phyloP scores from a whole-genome alignment of 2,888 invertebrate genomes.

The Zygothrica quintamaculata region DNA sequence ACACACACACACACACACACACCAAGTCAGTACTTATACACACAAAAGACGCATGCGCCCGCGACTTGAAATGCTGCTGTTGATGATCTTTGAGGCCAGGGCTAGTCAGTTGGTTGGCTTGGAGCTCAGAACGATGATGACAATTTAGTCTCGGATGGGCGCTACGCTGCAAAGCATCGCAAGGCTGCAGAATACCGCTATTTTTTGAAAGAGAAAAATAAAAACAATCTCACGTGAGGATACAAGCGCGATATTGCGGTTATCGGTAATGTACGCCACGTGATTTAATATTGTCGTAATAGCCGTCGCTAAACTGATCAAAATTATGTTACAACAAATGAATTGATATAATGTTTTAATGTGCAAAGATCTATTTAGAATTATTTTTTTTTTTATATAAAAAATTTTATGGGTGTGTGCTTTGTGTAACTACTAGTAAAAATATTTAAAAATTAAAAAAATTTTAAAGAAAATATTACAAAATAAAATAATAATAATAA shows the following conservation, averaged over 20 bases:
- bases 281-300: conserved; percentile 36
- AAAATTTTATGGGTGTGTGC: conserved; percentile 9
- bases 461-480: too few species aligned
- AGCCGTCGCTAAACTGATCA: conserved; percentile 48
- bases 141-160: conserved; percentile 82
- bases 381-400: conserved; percentile 32
- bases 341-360: conserved; percentile 15
- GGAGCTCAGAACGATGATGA: conserved; percentile 74
- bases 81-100: conserved; percentile 75
- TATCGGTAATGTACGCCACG: conserved; percentile 41
- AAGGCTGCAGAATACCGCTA: conserved; percentile 60
- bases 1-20: conserved; percentile 18
- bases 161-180: conserved; percentile 81
- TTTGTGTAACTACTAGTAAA: conserved; percentile 4
- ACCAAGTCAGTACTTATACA: conserved; percentile 12
- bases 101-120: conserved; percentile 66
- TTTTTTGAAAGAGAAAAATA: conserved; percentile 20
- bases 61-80: conserved; percentile 58
- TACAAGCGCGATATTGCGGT: conserved; percentile 22
- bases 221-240: conserved; percentile 22
- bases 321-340: conserved; percentile 11
- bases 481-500: conserved; percentile 8
- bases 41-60: conserved; percentile 69
- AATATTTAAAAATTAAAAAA: too few species aligned
- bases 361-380: conserved; percentile 7